Percentiles rank a stretch among this genome's conserved stretches.
Conservation (phyloP, 2,113 vertebrate species). For the Muscicapa adusta region DNA sequence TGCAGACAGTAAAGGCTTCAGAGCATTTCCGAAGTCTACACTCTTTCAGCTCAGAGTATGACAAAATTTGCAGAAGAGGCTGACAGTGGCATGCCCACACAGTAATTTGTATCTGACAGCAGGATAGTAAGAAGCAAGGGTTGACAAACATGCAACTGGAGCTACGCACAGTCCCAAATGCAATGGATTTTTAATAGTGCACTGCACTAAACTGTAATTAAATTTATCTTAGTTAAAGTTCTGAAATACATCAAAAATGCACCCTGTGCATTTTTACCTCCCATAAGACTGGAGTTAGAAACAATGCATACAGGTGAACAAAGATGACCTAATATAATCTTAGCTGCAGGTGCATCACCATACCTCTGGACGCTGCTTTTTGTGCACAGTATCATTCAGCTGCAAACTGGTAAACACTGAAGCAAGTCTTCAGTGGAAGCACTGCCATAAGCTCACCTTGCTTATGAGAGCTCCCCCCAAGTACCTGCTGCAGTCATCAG, state of each 20-base stretch:
- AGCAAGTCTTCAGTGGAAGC: background rate
- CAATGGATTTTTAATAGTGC: background rate
- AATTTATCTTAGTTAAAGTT: background rate
- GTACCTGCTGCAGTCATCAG: background rate
- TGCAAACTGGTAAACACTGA: background rate
- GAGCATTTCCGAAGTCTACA: background rate
- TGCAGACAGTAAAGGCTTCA: background rate
- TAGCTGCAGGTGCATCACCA: background rate
- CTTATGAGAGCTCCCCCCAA: background rate
- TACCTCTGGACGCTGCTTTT: background rate
- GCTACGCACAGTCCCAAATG: background rate
- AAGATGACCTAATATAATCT: background rate
- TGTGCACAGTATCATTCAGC: background rate
- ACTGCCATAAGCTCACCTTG: background rate
- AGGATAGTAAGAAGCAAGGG: background rate
- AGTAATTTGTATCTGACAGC: background rate
- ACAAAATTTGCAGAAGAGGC: background rate
- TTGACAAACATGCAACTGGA: background rate
- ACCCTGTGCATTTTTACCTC: too few species aligned
- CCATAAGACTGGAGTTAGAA: background rate
- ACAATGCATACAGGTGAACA: background rate
- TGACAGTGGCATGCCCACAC: background rate
- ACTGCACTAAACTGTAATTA: background rate
- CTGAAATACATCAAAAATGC: background rate
- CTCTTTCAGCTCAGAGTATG: background rate